Base-by-base conservation (phyloP, 2,113 vertebrate genomes). In the Amia ocellicauda region DNA sequence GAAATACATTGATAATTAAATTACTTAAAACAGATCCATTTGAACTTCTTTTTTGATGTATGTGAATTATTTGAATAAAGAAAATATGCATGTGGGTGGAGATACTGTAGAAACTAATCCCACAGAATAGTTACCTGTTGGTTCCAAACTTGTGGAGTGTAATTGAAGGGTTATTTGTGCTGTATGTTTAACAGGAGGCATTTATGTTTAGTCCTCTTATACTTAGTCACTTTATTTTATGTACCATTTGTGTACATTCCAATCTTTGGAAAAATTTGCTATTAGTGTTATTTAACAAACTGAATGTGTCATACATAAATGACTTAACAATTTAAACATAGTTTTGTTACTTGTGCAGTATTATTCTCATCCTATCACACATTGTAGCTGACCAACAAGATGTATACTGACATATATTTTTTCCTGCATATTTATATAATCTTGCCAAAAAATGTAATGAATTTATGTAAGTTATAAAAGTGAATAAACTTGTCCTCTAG, bases 211-310 rank as follows among this genome's bases (percentile, higher is more conserved):
- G 78, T 79, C 78, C 81, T 82, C 70, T 43, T 71, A 64, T 51
- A 64, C 64, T 43, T 75, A 29, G 82, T 85, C 85, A 83, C 81
- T 91, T 89, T 88, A 84, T 83, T 85, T 83, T 83, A 47, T 78
- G 68, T 83, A 78, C 69, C 74, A 76, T 78, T 73, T 64, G 56
- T 85, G 80, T 84, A 92, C 90, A 91, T 94, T 94, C 89, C 89
- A 83, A 71, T 85, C 82, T 81, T 80, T 78, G 82, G 73, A 72
- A 79, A 71, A 67, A 75, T 64, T 69, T 73, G 82, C 62, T 78
- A 69, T 60, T 83, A 81, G 76, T 87, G 87, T 83, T 86, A 74
- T 88, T 87, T 76, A 86, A 84, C 66, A 75, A 68, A 89, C 85
- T 83, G 79, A 86, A 80, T 84, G 86, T 91, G 87, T 85, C 86